Base-by-base conservation (phyloP, 1,140 invertebrate species). In the Drosophila sucinea region DNA sequence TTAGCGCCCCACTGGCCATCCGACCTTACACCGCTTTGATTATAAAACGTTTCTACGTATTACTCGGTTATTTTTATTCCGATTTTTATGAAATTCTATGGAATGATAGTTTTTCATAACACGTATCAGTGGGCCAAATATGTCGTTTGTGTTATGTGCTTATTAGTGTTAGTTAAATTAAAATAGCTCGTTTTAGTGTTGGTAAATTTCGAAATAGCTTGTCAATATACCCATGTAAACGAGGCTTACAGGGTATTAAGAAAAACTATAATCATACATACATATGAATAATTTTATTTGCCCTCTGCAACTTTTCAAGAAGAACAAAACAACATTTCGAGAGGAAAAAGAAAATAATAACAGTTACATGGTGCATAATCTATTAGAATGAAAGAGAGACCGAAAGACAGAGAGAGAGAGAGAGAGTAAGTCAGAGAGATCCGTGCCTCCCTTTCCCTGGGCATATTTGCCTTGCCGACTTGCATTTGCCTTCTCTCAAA, bases 241-340 rank as follows among this genome's bases (percentile, higher is more conserved):
- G 6, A 4, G 3, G 2, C n/a, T 2, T 27, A 51, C n/a, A 27
- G 44, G 25, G 44, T 51, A 51, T 27, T 27, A 51, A 51, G 44
- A 10, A 51, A 51, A 51, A 27, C 44, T 51, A 27, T 27, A 51
- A 51, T 51, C 8, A n/a, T 41, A 38, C 29, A 65, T 41, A 62
- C 72, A 85, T 82, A 64, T 65, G 60, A 77, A 85, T 85, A 85
- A 85, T 86, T 85, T 85, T 47, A 79, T 82, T 87, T 86, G 84
- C 33, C 51, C 70, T 57, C 60, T 78, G 69, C 40, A 64, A 40
- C 40, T 17, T 51, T 23, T 60, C 57, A 35, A 63, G 67, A 64
- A 58, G 11, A 69, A 60, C 11, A 63, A 60, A 25, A 47, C 23
- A 55, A 55, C 7, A 63, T 8, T 60, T 60, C 5, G 51, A 55